A percentile compares a stretch with the other conserved stretches of the same genome.
phyloP scores from a whole-genome alignment of 1,140 invertebrate genomes.

The Ostrea denselamellosa region DNA sequence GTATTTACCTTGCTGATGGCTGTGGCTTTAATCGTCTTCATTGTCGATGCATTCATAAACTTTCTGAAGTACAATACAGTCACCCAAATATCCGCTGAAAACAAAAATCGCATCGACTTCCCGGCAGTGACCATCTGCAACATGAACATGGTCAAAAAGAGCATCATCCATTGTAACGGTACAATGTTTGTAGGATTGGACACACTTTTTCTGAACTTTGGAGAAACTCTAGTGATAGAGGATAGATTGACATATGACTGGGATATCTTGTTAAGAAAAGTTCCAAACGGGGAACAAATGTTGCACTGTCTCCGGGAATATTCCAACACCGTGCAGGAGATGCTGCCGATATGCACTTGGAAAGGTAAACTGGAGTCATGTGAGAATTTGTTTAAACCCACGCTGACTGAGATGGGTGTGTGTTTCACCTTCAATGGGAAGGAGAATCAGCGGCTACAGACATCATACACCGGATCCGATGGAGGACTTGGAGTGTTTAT shows the following conservation, averaged over 20 bases:
- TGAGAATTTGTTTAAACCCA: neutral
- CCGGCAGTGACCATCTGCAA: conserved; percentile 29
- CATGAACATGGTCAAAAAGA: conserved; percentile 36
- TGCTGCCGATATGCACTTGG: conserved; percentile 15
- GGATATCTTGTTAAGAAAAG: neutral
- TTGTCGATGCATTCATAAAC: neutral
- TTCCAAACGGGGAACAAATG: conserved; percentile 16
- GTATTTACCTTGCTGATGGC: neutral
- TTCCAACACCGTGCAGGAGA: neutral
- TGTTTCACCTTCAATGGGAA: neutral
- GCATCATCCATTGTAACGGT: neutral
- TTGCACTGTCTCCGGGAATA: neutral
- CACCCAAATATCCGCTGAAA: neutral
- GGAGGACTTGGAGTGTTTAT: conserved; percentile 12
- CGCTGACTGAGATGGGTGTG: neutral
- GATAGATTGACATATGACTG: neutral
- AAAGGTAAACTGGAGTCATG: neutral
- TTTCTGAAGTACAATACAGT: neutral
- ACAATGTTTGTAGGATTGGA: neutral
- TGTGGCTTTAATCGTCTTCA: neutral
- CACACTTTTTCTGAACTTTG: neutral
- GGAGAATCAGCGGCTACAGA: neutral
- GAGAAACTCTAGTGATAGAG: conserved; percentile 3
- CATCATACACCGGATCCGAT: neutral
- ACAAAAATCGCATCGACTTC: neutral